A percentile compares a stretch with the other conserved stretches of the same genome.
These are phyloP conservation scores for Trichechus manatus DNA, from an alignment of 2,113 vertebrate genomes.

Conservation along the genomic window DNA sequence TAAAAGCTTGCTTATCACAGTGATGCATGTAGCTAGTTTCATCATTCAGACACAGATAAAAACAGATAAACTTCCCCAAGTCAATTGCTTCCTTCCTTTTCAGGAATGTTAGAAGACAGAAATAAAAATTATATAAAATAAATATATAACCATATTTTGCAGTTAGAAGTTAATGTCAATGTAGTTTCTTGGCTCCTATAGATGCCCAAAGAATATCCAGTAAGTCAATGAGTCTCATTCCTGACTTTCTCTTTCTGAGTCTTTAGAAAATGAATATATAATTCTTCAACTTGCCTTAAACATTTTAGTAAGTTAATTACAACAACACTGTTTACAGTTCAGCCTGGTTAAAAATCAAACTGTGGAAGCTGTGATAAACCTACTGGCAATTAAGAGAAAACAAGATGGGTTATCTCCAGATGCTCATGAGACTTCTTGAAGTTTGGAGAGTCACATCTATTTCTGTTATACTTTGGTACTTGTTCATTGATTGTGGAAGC, in stretches of 20 bases:
- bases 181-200: constrained; percentile 3
- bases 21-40: constrained; percentile 23
- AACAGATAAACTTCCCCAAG: neutral
- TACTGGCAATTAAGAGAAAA: constrained; percentile 68
- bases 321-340: constrained; percentile 57
- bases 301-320: constrained; percentile 62
- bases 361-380: constrained; percentile 67
- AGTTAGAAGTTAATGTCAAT: neutral
- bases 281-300: constrained; percentile 51
- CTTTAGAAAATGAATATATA: constrained; percentile 57
- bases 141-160: constrained; percentile 23
- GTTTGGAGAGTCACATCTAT: constrained; percentile 64
- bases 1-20: constrained; percentile 29
- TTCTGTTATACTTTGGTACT: constrained; percentile 37
- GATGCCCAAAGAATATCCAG: neutral
- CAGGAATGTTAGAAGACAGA: neutral
- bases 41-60: constrained; percentile 33
- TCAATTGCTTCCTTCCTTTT: neutral
- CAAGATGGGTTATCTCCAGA: constrained; percentile 61
- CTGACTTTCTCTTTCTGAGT: constrained; percentile 17
- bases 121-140: neutral
- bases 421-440: constrained; percentile 56
- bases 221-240: constrained; percentile 43
- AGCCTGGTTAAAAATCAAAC: constrained; percentile 69
- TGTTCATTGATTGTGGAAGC: constrained; percentile 52